These are phyloP conservation scores for Prosapia bicincta DNA, from an alignment of 2,888 invertebrate species.

Conservation along the genomic window DNA sequence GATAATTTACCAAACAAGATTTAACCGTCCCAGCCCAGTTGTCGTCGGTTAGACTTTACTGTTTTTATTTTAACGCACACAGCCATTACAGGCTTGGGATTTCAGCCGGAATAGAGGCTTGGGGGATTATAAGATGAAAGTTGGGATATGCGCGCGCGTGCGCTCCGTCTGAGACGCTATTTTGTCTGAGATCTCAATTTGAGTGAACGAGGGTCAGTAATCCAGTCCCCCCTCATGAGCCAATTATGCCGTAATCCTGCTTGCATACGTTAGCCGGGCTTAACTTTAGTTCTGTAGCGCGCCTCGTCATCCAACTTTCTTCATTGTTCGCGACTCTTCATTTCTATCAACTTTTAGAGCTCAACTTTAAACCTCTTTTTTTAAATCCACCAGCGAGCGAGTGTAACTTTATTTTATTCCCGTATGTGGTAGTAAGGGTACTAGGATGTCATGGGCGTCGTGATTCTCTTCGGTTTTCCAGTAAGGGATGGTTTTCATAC, in stretches of 20 bases:
- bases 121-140: constrained; percentile 2
- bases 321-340: too few relatives aligned
- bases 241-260: neutral
- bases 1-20: neutral
- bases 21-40: neutral
- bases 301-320: too few relatives aligned
- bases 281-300: neutral
- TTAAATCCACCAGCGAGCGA: too few relatives aligned
- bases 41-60: too few relatives aligned
- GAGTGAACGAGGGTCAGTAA: neutral
- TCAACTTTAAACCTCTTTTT: too few relatives aligned
- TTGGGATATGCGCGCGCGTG: neutral
- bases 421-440: too few relatives aligned
- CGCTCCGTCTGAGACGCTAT: neutral
- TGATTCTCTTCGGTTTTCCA: too few relatives aligned
- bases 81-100: neutral
- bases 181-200: neutral
- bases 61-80: neutral
- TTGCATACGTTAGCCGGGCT: neutral
- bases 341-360: too few relatives aligned
- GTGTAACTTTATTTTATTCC: too few relatives aligned
- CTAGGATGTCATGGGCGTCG: too few relatives aligned
- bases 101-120: neutral
- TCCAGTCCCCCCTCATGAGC: neutral
- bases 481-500: too few relatives aligned